phyloP scores from a whole-genome alignment of 2,888 invertebrate species.

The Leptinotarsa rubiginosa region DNA sequence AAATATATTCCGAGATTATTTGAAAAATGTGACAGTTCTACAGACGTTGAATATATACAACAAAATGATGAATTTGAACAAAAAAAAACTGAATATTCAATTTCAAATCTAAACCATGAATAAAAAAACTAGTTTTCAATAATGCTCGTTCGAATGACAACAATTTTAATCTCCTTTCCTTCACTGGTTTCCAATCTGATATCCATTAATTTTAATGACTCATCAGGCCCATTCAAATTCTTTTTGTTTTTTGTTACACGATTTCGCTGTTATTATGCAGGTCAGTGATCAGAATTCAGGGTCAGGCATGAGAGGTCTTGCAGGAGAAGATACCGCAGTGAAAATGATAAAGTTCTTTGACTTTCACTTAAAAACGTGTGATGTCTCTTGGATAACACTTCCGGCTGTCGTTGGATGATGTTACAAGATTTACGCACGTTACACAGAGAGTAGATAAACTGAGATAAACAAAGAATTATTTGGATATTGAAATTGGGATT shows the following conservation, averaged over 20 bases:
- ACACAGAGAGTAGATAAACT: neutral
- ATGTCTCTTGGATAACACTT: neutral
- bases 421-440: neutral
- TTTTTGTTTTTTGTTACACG: neutral
- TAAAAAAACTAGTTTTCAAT: too few species aligned
- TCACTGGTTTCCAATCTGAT: neutral
- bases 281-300: constrained; percentile 13
- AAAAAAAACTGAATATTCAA: too few species aligned
- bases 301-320: neutral
- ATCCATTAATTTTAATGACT: neutral
- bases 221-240: constrained; percentile 2
- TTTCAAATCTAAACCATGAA: too few species aligned
- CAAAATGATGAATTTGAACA: too few species aligned
- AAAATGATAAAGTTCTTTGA: constrained; percentile 5
- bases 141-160: neutral
- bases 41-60: too few species aligned
- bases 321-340: neutral
- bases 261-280: neutral
- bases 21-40: too few species aligned
- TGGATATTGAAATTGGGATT: too few species aligned
- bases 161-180: neutral
- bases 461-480: too few species aligned
- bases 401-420: neutral
- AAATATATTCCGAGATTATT: too few species aligned
- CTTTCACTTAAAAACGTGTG: constrained; percentile 13